Conservation (phyloP, 2,113 vertebrate genomes). For the Brevimyrus niger region DNA sequence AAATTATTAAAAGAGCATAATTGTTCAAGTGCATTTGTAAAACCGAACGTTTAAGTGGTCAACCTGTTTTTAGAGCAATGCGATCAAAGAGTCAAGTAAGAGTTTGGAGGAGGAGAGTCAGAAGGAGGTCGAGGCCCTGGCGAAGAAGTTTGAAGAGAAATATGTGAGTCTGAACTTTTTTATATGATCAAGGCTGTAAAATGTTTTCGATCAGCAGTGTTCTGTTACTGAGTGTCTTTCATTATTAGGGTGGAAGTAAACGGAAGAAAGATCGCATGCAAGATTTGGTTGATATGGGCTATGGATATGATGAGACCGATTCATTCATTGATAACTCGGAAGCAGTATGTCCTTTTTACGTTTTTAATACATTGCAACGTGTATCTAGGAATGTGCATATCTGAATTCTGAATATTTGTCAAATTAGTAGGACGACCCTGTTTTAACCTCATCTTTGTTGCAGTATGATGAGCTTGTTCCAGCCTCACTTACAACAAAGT, state of each 20-base stretch:
- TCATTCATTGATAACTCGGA: constrained; percentile 98
- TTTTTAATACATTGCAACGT: not conserved
- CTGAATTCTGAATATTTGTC: not conserved
- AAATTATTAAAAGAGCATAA: not conserved
- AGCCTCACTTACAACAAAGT: constrained; percentile 79
- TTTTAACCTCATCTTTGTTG: not conserved
- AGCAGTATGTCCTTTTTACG: constrained; percentile 68
- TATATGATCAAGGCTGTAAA: not conserved
- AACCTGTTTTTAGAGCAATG: constrained; percentile 14
- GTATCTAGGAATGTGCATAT: not conserved
- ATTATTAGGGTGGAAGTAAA: constrained; percentile 69
- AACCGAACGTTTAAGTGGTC: not conserved
- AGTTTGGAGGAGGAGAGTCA: constrained; percentile 60
- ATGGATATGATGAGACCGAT: constrained; percentile 89
- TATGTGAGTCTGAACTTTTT: constrained; percentile 63
- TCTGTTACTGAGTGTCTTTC: not conserved
- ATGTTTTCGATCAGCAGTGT: not conserved
- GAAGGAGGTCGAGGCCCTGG: constrained; percentile 67
- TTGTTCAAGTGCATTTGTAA: not conserved
- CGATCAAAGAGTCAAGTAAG: constrained; percentile 43
- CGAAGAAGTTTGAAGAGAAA: constrained; percentile 79
- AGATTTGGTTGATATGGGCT: constrained; percentile 91
- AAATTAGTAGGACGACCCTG: not conserved
- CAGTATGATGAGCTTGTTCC: constrained; percentile 96
- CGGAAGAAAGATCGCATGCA: constrained; percentile 79